Percentiles rank a stretch among this genome's conserved stretches.
Conservation (phyloP, 2,888 invertebrate species). For the Drosophila subquinaria region DNA sequence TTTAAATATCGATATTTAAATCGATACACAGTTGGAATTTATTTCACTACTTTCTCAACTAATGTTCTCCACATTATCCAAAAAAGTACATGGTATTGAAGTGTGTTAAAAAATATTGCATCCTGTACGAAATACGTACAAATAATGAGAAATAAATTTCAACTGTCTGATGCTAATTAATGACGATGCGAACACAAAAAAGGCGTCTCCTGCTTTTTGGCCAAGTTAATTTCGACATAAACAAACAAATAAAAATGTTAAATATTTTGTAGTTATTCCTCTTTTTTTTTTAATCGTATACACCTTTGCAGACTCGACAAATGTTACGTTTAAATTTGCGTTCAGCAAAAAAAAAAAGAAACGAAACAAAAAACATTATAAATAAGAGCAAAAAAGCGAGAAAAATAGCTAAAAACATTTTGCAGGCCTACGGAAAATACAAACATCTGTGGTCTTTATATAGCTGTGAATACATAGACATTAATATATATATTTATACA, state of each 20-base stretch:
- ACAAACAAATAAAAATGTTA: constrained; percentile 53
- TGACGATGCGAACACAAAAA: constrained; percentile 22
- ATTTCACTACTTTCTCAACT: too few species aligned
- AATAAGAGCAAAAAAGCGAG: constrained; percentile 2
- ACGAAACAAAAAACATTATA: not conserved
- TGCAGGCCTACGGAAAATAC: constrained; percentile 52
- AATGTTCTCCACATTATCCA: too few species aligned
- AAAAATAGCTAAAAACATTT: constrained; percentile 41
- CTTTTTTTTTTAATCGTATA: not conserved
- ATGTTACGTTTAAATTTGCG: constrained; percentile 32
- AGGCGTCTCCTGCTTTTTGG: constrained; percentile 10
- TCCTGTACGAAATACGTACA: constrained; percentile 26
- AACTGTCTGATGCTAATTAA: constrained; percentile 46
- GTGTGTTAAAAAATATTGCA: not conserved
- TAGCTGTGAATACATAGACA: constrained; percentile 20
- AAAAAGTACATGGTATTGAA: too few species aligned
- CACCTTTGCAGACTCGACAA: constrained; percentile 23
- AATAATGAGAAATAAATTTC: constrained; percentile 45
- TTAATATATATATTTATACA: constrained; percentile 2
- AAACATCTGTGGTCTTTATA: constrained; percentile 38
- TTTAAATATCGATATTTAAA: too few species aligned
- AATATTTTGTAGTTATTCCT: constrained; percentile 20
- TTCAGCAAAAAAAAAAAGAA: constrained; percentile 17
- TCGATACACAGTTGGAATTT: too few species aligned
- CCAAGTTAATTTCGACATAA: constrained; percentile 57